Evolutionary conservation across 2,888 invertebrate genomes (phyloP), one percentile per base, ranked within the genome.

Genomic region (Drosophila nr. perissopoda): DNA sequence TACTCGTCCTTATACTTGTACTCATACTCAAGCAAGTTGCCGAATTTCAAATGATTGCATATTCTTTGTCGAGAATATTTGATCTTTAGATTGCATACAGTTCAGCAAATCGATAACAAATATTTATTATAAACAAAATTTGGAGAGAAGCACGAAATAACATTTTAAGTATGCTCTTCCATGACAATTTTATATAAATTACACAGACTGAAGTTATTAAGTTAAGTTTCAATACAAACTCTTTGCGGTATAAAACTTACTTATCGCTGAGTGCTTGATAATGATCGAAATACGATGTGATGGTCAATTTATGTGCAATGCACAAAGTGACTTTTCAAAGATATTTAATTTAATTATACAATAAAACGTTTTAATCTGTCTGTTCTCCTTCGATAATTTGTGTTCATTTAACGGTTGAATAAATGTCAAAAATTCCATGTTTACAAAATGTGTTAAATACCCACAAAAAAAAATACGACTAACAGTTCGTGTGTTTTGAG

Each of bases 41-140:
- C 27, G 68, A 46, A 67, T 67, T 52, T 46, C 29, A 38, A 75
- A 56, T 40, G 51, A 42, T 48, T 69, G 40, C 7, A 1, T 70
- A 76, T 63, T 70, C 70, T 31, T 25, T 11, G 34, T 36, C 31
- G 11, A 40, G 25, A 53, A 62, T 62, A 58, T 62, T 62, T 52
- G 57, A 57, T 48, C 49, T 29, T 48, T 62, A 27, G 58, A 48
- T 52, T 60, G 60, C 49, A 29, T 25, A 8, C 54, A 70, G 60
- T 70, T 36, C 5, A 33, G 18, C 56, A 52, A 57, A 62, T 71
- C 51, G 13, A 70, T 40, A 34, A 70, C 56, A 70, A 61, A 70
- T 70, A 70, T 70, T 51, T 60, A 31, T 21, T 16, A 46, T 34
- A 13, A 2, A 16, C 33, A 8, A 25, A n/a, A 21, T 25, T 13